These are phyloP conservation scores for Archaeoteleia sp. DNA, from an alignment of 2,888 invertebrate species.

Conservation along the genomic window DNA sequence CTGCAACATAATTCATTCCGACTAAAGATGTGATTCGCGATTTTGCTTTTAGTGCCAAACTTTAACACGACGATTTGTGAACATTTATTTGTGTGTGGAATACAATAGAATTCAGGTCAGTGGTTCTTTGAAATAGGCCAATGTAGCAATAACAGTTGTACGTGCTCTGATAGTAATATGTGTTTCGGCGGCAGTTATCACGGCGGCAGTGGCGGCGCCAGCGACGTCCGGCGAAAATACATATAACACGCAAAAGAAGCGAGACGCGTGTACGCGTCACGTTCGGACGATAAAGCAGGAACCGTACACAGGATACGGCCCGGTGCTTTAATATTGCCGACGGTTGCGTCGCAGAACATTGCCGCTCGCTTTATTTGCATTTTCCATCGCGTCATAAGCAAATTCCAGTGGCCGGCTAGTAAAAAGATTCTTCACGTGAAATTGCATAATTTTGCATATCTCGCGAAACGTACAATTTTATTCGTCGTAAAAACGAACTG, in stretches of 20 bases:
- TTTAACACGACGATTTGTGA: too few relatives aligned
- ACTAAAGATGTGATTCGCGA: background rate
- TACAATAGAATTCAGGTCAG: constrained; percentile 34
- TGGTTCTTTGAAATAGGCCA: constrained; percentile 40
- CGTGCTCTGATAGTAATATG: constrained; percentile 50
- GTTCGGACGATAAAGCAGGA: constrained; percentile 34
- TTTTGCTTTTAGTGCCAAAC: constrained; percentile 4
- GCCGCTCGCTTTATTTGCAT: constrained; percentile 44
- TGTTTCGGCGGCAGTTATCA: constrained; percentile 24
- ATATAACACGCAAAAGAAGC: constrained; percentile 15
- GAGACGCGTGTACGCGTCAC: constrained; percentile 25
- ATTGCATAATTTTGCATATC: constrained; percentile 5
- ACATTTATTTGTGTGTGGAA: constrained; percentile 2
- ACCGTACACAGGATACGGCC: constrained; percentile 13
- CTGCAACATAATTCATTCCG: too few relatives aligned
- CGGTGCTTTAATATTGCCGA: constrained; percentile 18
- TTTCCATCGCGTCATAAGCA: constrained; percentile 33
- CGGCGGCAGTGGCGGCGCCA: constrained; percentile 5
- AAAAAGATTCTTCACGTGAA: background rate
- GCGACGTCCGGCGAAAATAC: too few relatives aligned
- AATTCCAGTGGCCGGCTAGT: constrained; percentile 29
- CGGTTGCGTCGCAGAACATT: constrained; percentile 3
- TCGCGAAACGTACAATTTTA: background rate
- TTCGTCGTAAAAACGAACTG: too few relatives aligned
- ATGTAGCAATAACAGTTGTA: constrained; percentile 42